phyloP scores from a whole-genome alignment of 2,113 vertebrate species.

The Recurvirostra avosetta region DNA sequence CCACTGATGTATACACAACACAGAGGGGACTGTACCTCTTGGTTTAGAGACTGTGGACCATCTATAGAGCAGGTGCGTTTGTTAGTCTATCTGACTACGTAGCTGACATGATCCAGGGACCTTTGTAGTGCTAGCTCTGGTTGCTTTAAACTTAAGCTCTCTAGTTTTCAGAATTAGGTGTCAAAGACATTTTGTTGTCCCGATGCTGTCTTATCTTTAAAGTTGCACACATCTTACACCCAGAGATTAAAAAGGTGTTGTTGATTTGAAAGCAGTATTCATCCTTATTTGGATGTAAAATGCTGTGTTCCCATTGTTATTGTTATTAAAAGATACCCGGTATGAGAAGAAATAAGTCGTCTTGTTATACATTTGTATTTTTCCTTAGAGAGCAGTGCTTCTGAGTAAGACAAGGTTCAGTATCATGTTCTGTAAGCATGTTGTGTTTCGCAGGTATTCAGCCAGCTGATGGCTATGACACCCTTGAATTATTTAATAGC shows the following conservation, averaged over 20 bases:
- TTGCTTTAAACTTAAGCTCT: not conserved
- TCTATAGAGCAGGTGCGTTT: not conserved
- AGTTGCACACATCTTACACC: not conserved
- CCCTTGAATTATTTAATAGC: slow-evolving; percentile 51
- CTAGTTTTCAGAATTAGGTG: not conserved
- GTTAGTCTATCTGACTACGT: not conserved
- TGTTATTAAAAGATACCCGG: not conserved
- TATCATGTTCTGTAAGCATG: not conserved
- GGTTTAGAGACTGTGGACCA: not conserved
- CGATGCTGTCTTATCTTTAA: not conserved
- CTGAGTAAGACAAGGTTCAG: not conserved
- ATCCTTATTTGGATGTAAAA: not conserved
- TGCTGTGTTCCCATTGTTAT: not conserved
- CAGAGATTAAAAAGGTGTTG: not conserved
- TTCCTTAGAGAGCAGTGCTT: not conserved
- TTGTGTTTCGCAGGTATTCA: not conserved
- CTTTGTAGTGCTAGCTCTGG: not conserved
- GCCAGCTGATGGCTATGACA: slow-evolving; percentile 31
- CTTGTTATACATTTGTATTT: not conserved
- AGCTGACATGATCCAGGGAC: not conserved
- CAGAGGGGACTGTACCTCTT: not conserved
- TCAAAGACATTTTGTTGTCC: not conserved
- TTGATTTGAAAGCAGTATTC: not conserved
- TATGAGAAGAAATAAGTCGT: not conserved
- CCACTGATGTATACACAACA: not conserved